These are phyloP conservation scores for Cebidichthys violaceus DNA, from an alignment of 2,113 vertebrate species.

Conservation along the genomic window DNA sequence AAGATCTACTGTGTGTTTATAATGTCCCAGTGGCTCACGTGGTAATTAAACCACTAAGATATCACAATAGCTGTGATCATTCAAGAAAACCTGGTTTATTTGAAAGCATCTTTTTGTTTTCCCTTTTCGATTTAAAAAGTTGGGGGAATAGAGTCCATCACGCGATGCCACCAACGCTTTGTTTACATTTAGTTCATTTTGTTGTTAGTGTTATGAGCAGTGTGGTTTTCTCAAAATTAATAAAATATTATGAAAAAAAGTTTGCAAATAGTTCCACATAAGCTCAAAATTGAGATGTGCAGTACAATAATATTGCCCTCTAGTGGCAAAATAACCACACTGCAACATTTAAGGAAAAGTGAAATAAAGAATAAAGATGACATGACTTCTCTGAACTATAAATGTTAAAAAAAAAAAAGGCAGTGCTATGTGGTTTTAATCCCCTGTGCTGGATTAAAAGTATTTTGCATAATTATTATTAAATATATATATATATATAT, in stretches of 20 bases:
- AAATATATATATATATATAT: background rate
- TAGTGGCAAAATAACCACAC: slow-evolving; percentile 27
- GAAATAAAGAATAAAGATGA: background rate
- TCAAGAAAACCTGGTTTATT: background rate
- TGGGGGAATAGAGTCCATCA: background rate
- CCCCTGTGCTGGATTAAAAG: background rate
- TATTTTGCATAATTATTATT: background rate
- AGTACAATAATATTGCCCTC: slow-evolving; percentile 55
- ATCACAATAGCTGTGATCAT: background rate
- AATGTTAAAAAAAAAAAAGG: background rate
- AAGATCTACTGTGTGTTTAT: background rate
- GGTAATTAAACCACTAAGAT: background rate
- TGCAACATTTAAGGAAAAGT: background rate
- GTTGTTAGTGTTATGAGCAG: background rate
- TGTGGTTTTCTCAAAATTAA: background rate
- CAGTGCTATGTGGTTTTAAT: no score
- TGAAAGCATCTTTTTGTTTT: background rate
- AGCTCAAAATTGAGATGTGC: background rate
- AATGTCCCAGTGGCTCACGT: background rate
- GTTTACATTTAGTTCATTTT: background rate
- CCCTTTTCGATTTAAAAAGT: slow-evolving; percentile 19
- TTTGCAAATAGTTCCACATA: background rate
- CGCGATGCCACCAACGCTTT: background rate
- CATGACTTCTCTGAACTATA: background rate
- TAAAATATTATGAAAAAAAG: background rate